Percentiles rank a stretch among this genome's conserved stretches.
These are phyloP conservation scores for Mesitornis unicolor DNA, from an alignment of 2,113 vertebrate genomes.

Conservation along the genomic window DNA sequence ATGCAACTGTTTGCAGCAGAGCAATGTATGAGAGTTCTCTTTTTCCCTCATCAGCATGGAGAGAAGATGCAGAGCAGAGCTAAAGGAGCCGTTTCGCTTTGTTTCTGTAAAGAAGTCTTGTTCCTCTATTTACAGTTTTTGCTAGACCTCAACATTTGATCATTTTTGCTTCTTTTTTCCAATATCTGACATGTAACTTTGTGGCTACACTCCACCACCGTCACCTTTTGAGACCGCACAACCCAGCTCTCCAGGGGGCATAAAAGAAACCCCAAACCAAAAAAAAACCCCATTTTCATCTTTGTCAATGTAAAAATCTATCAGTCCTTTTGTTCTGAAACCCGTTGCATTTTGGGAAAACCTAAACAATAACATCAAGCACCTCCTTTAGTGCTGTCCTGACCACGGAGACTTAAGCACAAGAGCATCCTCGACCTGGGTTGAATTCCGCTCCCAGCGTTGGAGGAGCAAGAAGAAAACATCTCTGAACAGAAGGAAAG, in stretches of 20 bases:
- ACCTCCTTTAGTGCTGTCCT: background rate
- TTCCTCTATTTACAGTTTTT: background rate
- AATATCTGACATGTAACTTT: background rate
- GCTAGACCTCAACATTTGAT: background rate
- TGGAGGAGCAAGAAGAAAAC: background rate
- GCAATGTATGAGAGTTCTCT: background rate
- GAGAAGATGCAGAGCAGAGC: background rate
- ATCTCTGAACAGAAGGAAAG: background rate
- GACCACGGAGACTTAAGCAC: background rate
- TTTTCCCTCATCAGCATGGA: background rate
- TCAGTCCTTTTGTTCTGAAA: background rate
- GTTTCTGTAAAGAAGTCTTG: background rate
- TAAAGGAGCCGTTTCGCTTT: background rate
- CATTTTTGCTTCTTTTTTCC: background rate
- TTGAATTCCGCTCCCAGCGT: background rate
- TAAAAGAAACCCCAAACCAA: no score
- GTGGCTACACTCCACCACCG: fast-evolving
- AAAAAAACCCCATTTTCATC: background rate
- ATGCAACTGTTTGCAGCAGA: conserved; percentile 22
- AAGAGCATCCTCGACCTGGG: background rate
- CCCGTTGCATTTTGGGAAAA: background rate
- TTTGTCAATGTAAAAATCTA: background rate
- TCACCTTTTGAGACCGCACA: background rate
- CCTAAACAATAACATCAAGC: background rate
- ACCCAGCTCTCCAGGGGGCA: background rate